phyloP scores from a whole-genome alignment of 2,113 vertebrate species.

The Mohoua ochrocephala region DNA sequence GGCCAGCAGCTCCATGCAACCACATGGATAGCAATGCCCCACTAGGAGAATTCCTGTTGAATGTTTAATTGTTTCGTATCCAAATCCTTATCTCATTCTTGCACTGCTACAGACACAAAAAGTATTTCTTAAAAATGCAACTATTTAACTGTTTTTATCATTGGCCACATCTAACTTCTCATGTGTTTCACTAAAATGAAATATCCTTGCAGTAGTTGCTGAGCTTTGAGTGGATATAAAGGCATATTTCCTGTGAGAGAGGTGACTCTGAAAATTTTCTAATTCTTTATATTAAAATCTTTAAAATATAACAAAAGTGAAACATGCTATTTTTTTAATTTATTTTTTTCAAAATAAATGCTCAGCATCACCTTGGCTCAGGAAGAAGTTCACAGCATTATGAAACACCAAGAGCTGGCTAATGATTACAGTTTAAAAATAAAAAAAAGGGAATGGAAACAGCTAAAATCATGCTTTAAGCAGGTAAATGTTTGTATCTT shows the following conservation, averaged over 20 bases:
- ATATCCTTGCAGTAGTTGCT: neutral
- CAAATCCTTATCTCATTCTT: neutral
- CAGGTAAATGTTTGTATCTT: neutral
- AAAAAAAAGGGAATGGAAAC: neutral
- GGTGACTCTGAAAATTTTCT: neutral
- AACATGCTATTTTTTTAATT: neutral
- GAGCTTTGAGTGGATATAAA: neutral
- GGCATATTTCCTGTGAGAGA: neutral
- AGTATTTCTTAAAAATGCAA: neutral
- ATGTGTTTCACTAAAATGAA: neutral
- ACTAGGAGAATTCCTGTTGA: neutral
- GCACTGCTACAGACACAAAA: neutral
- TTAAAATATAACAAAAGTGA: neutral
- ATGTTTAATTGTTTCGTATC: neutral
- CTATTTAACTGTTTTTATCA: neutral
- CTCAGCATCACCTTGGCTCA: neutral
- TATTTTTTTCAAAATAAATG: neutral
- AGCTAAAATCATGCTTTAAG: neutral
- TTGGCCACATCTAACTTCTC: neutral
- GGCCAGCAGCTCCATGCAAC: neutral
- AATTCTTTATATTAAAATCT: neutral
- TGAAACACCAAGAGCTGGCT: neutral
- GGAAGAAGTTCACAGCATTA: neutral
- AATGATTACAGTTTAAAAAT: neutral
- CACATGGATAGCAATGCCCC: neutral